Percentiles rank a stretch among this genome's conserved stretches.
phyloP scores from a whole-genome alignment of 2,888 invertebrate species.

The Clusia tigrina region DNA sequence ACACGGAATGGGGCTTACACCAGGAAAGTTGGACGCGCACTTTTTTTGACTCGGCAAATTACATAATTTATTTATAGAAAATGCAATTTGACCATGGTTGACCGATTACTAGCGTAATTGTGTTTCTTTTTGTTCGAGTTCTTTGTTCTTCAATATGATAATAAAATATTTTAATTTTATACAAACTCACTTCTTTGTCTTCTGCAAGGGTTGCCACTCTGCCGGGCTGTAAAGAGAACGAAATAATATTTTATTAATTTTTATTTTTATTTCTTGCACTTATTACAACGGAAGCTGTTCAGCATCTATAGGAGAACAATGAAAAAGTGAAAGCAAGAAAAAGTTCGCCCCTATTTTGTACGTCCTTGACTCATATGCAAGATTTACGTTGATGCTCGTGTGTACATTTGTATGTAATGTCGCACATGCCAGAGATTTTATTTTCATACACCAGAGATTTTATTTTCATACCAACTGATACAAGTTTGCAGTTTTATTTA shows the following conservation, averaged over 20 bases:
- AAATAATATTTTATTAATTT: no score
- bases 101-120: background rate
- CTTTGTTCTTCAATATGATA: background rate
- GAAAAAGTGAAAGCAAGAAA: constrained; percentile 11
- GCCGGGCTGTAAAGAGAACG: constrained; percentile 78
- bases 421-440: background rate
- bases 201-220: constrained; percentile 87
- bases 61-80: constrained; percentile 1
- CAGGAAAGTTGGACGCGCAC: constrained; percentile 47
- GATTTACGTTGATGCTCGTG: background rate
- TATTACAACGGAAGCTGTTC: constrained; percentile 4
- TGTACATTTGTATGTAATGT: background rate
- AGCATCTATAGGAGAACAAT: background rate
- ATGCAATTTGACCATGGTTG: background rate
- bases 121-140: constrained; percentile 7
- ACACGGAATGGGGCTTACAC: constrained; percentile 61
- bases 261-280: constrained; percentile 5
- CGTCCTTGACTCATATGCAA: background rate
- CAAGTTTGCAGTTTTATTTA: no score
- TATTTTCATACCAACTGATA: no score
- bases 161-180: no score
- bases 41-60: constrained; percentile 30
- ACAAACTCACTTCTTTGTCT: constrained; percentile 74
- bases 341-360: background rate
- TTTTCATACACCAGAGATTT: no score